Percentiles rank a stretch among this genome's conserved stretches.
phyloP scores from a whole-genome alignment of 2,888 invertebrate species.

The Pammene fasciana region DNA sequence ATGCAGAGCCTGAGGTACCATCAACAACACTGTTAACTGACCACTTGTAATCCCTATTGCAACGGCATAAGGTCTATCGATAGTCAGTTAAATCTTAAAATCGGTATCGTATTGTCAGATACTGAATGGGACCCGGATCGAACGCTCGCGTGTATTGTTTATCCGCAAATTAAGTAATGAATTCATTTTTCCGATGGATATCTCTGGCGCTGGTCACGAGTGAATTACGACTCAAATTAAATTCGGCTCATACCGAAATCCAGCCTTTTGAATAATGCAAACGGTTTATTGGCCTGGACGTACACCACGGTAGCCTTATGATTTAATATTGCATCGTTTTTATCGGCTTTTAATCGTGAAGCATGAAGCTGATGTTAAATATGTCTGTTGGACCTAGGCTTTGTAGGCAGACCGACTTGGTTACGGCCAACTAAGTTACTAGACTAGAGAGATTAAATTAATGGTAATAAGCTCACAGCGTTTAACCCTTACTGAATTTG shows the following conservation, averaged over 20 bases:
- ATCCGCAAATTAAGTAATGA: conserved; percentile 60
- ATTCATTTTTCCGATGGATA: conserved; percentile 61
- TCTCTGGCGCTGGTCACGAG: conserved; percentile 59
- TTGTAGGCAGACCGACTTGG: too few species aligned
- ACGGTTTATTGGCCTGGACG: conserved; percentile 69
- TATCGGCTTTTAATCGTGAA: conserved; percentile 39
- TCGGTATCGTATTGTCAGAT: background rate
- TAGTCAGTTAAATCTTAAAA: too few species aligned
- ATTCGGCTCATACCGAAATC: conserved; percentile 66
- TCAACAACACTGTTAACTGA: too few species aligned
- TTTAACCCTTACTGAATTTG: too few species aligned
- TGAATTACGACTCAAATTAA: conserved; percentile 74
- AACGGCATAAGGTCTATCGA: too few species aligned
- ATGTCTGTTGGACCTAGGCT: too few species aligned
- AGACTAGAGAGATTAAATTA: too few species aligned
- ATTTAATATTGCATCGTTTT: conserved; percentile 43
- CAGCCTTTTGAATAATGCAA: conserved; percentile 79
- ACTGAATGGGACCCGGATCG: conserved; percentile 14
- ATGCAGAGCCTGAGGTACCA: too few species aligned
- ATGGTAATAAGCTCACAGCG: too few species aligned
- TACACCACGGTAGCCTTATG: conserved; percentile 60
- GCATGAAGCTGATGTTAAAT: background rate
- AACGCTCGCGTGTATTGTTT: conserved; percentile 52
- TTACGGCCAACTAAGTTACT: too few species aligned
- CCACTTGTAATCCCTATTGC: too few species aligned